phyloP scores from a whole-genome alignment of 1,140 invertebrate genomes.

The Chironomus tepperi region DNA sequence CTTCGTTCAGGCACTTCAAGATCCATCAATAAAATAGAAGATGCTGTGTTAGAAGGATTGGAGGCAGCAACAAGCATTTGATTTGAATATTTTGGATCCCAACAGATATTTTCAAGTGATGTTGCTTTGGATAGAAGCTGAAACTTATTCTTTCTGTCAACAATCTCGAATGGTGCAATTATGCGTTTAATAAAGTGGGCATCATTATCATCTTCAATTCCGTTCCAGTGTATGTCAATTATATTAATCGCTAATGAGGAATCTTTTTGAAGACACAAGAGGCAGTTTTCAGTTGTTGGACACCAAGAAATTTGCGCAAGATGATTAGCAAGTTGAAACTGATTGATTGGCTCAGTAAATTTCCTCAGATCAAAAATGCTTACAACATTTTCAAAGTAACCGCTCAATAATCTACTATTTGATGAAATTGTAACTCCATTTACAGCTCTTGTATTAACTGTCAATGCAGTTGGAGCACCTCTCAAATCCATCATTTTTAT shows the following conservation, averaged over 20 bases:
- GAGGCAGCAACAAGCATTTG: constrained; percentile 32
- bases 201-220: constrained; percentile 31
- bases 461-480: constrained; percentile 68
- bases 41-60: constrained; percentile 25
- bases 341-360: constrained; percentile 75
- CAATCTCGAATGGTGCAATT: constrained; percentile 34
- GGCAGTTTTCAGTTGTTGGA: constrained; percentile 61
- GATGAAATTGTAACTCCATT: constrained; percentile 71
- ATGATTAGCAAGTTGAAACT: constrained; percentile 57
- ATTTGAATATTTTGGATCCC: constrained; percentile 37
- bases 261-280: constrained; percentile 33
- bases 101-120: constrained; percentile 29
- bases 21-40: constrained; percentile 20
- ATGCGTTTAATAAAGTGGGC: constrained; percentile 37
- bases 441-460: constrained; percentile 73
- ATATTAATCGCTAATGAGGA: constrained; percentile 34
- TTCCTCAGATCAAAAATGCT: constrained; percentile 80
- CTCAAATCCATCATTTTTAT: constrained; percentile 86
- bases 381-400: constrained; percentile 70
- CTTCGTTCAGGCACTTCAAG: constrained; percentile 23
- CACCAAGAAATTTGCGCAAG: constrained; percentile 77
- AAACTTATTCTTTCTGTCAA: constrained; percentile 29
- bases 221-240: constrained; percentile 36
- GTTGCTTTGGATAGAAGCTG: constrained; percentile 29
- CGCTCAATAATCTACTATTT: constrained; percentile 68